Conservation (phyloP, 2,113 vertebrate species). For the Colistium nudipinnis region DNA sequence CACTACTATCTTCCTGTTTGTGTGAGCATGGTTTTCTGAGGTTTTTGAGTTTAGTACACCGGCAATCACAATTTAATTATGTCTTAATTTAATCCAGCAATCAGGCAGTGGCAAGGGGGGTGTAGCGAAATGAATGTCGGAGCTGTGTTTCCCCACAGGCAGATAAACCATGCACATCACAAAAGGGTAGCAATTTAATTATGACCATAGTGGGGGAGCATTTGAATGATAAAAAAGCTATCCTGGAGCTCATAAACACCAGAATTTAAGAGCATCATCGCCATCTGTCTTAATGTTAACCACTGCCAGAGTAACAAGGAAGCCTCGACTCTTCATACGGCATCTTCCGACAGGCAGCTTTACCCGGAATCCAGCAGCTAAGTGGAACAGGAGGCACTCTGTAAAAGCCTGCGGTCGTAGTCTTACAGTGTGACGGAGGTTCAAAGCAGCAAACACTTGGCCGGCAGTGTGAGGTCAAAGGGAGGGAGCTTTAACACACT, state of each 20-base stretch:
- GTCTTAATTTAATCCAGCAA: constrained; percentile 54
- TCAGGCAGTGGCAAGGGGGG: constrained; percentile 27
- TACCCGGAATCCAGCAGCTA: neutral
- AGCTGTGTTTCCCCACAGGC: constrained; percentile 35
- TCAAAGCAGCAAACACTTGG: constrained; percentile 1
- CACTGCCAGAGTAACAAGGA: constrained; percentile 18
- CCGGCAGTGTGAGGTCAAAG: neutral
- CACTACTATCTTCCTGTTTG: neutral
- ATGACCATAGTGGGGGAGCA: constrained; percentile 39
- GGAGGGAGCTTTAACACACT: constrained; percentile 7
- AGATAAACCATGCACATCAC: constrained; percentile 48
- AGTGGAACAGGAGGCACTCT: neutral
- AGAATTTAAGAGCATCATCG: constrained; percentile 23
- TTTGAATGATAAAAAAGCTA: constrained; percentile 41
- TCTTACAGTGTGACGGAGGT: neutral
- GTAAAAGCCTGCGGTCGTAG: neutral
- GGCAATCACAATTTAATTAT: constrained; percentile 52
- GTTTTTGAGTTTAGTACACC: constrained; percentile 33
- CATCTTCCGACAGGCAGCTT: neutral
- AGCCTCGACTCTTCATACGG: constrained; percentile 1
- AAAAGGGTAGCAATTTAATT: constrained; percentile 56
- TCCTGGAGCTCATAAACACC: constrained; percentile 39
- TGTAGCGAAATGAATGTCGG: constrained; percentile 38
- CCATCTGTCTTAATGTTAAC: constrained; percentile 28
- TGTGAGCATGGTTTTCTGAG: constrained; percentile 24